Evolutionary conservation across 2,797 vertebrate species (phyloP), one percentile per base, ranked within the genome.

Genomic region (Gymnopithys bicolor): DNA sequence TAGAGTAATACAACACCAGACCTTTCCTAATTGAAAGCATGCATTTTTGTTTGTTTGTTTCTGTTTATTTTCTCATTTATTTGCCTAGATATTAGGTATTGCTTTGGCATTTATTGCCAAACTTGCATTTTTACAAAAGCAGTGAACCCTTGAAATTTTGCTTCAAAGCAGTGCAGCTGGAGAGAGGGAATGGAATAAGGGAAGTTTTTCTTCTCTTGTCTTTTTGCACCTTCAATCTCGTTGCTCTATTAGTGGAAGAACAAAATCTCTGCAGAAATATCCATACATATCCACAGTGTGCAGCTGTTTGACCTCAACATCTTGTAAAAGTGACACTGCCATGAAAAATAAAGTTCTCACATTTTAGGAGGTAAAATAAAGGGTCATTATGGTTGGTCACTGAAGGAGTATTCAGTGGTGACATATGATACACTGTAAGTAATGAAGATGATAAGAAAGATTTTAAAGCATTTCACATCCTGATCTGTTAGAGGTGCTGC

Each of bases 221-320:
- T 49, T 14, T 63, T 76, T 84, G 45, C 86, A 89, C 60, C 59
- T 92, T 86, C 64, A 56, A 43, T 32, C 27, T 88, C 79, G 87
- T 73, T 95, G 59, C 68, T 64, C 43, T 71, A 55, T 9, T 9
- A 1, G 19, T 39, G 41, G 45, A 64, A 79, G 73, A 96, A 85
- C 43, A 96, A 95, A 93, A 60, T 46, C 62, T 88, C 62, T 56
- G 68, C 62, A 96, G 75, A 94, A 97, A 83, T 84, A 77, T 67
- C 82, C 81, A 23, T 32, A 80, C 25, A 58, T 56, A 92, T 58
- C 43, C 83, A 92, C 56, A 63, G 25, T 9, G 13, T 62, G 79
- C 89, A 96, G 85, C 94, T 93, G 74, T 80, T 91, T 84, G 48
- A 76, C 87, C 74, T 93, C 94, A 95, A 88, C 64, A 80, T 92